These are phyloP conservation scores for Pandion haliaetus DNA, from an alignment of 2,113 vertebrate genomes.

Conservation along the genomic window DNA sequence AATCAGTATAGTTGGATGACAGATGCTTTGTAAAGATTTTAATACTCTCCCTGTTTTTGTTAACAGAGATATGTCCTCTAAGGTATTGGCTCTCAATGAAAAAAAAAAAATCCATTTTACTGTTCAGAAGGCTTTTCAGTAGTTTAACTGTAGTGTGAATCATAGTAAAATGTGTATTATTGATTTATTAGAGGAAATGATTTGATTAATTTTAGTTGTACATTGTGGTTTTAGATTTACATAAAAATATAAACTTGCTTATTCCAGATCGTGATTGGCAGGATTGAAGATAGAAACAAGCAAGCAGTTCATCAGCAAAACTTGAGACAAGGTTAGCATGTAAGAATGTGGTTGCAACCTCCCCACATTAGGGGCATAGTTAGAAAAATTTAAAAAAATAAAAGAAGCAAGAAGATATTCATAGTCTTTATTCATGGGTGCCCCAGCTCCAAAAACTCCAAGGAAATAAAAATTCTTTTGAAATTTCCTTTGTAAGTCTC, in stretches of 20 bases:
- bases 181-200: not conserved
- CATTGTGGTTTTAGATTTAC: not conserved
- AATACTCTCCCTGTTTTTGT: not conserved
- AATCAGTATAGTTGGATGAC: not conserved
- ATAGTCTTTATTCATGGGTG: not conserved
- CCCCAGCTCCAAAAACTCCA: not conserved
- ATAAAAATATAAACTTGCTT: not conserved
- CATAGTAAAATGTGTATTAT: not conserved
- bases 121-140: not conserved
- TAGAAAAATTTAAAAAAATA: not conserved
- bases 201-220: not conserved
- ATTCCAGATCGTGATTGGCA: not conserved
- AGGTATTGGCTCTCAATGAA: not conserved
- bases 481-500: not conserved
- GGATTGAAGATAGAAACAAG: not conserved
- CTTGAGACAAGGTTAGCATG: not conserved
- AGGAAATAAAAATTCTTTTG: not conserved
- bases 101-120: not conserved
- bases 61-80: not conserved
- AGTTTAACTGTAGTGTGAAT: not conserved
- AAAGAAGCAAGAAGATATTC: not conserved
- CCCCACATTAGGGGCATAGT: not conserved
- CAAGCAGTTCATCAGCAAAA: not conserved
- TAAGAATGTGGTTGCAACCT: not conserved
- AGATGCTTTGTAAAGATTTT: slow-evolving; percentile 27